phyloP scores from a whole-genome alignment of 2,113 vertebrate genomes.

The Rhagologus leucostigma region DNA sequence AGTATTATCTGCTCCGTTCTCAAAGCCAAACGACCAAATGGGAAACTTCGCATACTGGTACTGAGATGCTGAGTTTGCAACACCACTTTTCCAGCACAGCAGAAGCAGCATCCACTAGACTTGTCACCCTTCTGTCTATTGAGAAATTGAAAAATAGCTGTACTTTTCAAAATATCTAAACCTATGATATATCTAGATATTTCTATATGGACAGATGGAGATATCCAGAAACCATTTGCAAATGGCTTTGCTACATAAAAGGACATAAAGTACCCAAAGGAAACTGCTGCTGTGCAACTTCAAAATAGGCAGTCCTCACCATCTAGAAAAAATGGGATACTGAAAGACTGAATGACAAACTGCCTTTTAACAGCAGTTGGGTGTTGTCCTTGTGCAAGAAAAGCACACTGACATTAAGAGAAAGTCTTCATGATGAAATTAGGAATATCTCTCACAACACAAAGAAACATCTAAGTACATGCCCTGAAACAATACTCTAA shows the following conservation, averaged over 20 bases:
- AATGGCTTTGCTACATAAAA: neutral
- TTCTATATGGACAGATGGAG: fast-evolving
- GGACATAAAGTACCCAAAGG: neutral
- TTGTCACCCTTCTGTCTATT: neutral
- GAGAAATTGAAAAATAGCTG: neutral
- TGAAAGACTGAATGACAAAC: neutral
- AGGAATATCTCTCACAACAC: neutral
- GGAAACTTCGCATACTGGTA: neutral
- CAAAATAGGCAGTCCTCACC: neutral
- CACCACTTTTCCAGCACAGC: neutral
- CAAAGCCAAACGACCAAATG: neutral
- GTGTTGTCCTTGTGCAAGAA: neutral
- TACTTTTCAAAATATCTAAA: neutral
- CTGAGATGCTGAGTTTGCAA: neutral
- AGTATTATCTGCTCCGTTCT: neutral
- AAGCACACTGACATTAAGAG: neutral
- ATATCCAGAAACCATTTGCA: neutral
- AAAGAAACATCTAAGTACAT: neutral
- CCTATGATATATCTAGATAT: neutral
- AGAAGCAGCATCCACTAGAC: neutral
- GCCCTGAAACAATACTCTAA: neutral
- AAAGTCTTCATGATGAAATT: neutral
- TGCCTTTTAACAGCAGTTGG: neutral
- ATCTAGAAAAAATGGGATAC: neutral
- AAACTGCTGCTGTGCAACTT: neutral